Evolutionary conservation across 2,888 invertebrate genomes (phyloP).

Genomic region (Odontocerum albicorne): DNA sequence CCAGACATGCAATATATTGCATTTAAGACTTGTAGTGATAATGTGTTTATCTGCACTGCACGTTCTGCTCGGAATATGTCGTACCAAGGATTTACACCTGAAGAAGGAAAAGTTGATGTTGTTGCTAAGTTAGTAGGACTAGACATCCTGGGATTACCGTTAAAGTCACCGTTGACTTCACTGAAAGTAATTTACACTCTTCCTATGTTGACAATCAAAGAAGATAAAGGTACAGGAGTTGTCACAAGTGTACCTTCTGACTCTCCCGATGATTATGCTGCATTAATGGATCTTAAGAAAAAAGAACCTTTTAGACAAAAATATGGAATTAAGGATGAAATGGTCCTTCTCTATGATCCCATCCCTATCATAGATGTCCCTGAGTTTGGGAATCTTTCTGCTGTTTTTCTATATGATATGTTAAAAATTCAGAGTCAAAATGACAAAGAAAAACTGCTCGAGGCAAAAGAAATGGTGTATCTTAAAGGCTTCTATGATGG

Average conservation of each 20-base stretch:
- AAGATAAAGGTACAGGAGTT: slow-evolving; percentile 97
- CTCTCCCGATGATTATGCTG: slow-evolving; percentile 98
- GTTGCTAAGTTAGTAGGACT: slow-evolving; percentile 70
- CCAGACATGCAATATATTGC: slow-evolving; percentile 95
- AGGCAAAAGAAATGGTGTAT: slow-evolving; percentile 96
- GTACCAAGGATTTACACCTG: slow-evolving; percentile 86
- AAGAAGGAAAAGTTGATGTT: slow-evolving; percentile 76
- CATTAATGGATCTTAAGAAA: slow-evolving; percentile 91
- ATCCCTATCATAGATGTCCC: slow-evolving; percentile 92
- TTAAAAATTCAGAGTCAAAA: slow-evolving; percentile 98
- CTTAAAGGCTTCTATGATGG: slow-evolving; percentile 95
- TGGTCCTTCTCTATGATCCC: slow-evolving; percentile 65
- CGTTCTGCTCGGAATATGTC: slow-evolving; percentile 94
- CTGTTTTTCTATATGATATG: slow-evolving; percentile 80
- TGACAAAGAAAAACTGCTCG: slow-evolving; percentile 87
- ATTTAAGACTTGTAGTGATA: slow-evolving; percentile 69
- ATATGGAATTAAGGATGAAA: slow-evolving; percentile 79
- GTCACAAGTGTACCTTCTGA: slow-evolving; percentile 99
- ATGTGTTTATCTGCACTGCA: slow-evolving; percentile 84
- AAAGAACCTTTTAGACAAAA: slow-evolving; percentile 92
- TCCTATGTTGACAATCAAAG: slow-evolving; percentile 97
- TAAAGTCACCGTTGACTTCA: slow-evolving; percentile 84
- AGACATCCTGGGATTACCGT: slow-evolving; percentile 78
- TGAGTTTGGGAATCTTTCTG: slow-evolving; percentile 83
- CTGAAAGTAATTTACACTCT: slow-evolving; percentile 86